Evolutionary conservation across 2,113 vertebrate species (phyloP).

Genomic region (Taxidea taxus): DNA sequence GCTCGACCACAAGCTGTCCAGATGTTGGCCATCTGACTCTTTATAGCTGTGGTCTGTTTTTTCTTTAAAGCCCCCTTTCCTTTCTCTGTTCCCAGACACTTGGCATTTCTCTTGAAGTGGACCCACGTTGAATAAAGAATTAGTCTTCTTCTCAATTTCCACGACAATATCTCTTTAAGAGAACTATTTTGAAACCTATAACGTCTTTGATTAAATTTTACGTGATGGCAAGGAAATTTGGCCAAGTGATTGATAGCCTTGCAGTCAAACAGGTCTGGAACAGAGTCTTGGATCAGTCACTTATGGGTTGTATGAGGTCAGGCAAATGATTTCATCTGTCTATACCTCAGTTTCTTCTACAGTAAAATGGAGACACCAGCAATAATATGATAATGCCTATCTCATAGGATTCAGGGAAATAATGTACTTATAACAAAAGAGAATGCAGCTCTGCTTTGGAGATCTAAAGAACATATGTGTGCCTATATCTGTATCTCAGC

Average conservation of each 20-base stretch:
- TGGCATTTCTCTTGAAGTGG: constrained; percentile 27
- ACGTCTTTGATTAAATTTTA: constrained; percentile 9
- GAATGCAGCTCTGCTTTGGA: not conserved
- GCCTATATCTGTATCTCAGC: fast-evolving
- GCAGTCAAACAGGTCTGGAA: not conserved
- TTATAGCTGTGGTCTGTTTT: constrained; percentile 54
- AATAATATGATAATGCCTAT: not conserved
- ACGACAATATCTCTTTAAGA: constrained; percentile 1
- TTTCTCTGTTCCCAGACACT: constrained; percentile 33
- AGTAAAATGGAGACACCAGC: not conserved
- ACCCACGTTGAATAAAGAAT: constrained; percentile 23
- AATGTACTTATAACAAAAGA: not conserved
- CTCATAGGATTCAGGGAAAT: not conserved
- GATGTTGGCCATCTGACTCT: constrained; percentile 66
- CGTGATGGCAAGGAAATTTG: not conserved
- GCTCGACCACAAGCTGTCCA: constrained; percentile 12
- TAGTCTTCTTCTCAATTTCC: not conserved
- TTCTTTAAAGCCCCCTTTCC: constrained; percentile 2
- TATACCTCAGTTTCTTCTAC: not conserved
- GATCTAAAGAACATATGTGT: not conserved
- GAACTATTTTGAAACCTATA: not conserved
- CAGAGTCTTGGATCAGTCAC: not conserved
- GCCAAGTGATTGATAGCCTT: not conserved
- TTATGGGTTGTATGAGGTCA: not conserved
- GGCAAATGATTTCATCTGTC: not conserved